Evolutionary conservation across 2,113 vertebrate genomes (phyloP), one percentile per base, ranked within the genome.

Genomic region (Leucosticte australis): DNA sequence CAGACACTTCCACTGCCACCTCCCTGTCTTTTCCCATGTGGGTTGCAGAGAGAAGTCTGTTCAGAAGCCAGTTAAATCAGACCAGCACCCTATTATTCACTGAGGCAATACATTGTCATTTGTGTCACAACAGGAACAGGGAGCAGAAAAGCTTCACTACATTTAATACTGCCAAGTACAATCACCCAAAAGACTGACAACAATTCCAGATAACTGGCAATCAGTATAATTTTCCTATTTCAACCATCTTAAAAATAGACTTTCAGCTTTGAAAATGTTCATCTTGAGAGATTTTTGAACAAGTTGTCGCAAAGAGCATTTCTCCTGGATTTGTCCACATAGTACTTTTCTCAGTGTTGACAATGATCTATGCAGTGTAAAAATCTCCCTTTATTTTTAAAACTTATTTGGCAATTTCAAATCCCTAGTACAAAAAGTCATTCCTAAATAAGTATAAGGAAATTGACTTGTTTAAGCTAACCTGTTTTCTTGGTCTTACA

Each of bases 161-260:
- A 4, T 90, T 86, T 94, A 80, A 91, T 59, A 64, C 50, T 89
- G 78, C 80, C 91, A 92, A 90, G 76, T 78, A 82, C 76, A 89
- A 90, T 87, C 91, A 83, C 55, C 37, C 67, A 65, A 74, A 92
- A 83, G 55, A 92, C 79, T 92, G 95, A 90, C 79, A 94, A 90
- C 92, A 90, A 64, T 73, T 62, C 28, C 18, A 5, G 53, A 69
- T 76, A 96, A 88, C 71, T 93, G 85, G 85, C 83, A 93, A 94
- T 69, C 33, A 62, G 55, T 74, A 64, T 70, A 95, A 93, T 95
- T 88, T 95, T 94, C 64, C 63, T 88, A 91, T 95, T 96, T 95
- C 60, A 73, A 50, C 46, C 76, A 33, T 30, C 50, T 87, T 71
- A 73, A 94, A 95, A 95, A 91, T 55, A 94, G 83, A 79, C 23